Conservation (phyloP, 2,888 invertebrate species). For the Heteropelma amictum region DNA sequence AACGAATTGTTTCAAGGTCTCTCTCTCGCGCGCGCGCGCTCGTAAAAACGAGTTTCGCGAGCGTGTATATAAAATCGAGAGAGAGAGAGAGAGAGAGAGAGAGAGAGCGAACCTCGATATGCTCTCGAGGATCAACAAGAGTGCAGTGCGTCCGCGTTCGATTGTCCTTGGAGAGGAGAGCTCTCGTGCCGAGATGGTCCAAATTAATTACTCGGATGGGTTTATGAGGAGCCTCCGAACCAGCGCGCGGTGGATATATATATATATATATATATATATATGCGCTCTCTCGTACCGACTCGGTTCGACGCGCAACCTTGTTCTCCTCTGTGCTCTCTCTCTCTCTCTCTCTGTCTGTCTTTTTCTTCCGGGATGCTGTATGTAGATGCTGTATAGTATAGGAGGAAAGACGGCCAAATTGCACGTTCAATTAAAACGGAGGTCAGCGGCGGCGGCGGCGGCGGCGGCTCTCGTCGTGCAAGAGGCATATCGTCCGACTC, state of each 20-base stretch:
- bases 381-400: not conserved
- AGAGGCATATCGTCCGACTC: no score
- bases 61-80: slow-evolving; percentile 31
- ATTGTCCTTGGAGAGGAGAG: slow-evolving; percentile 45
- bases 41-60: slow-evolving; percentile 50
- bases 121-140: not conserved
- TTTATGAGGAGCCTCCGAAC: slow-evolving; percentile 49
- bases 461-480: no score
- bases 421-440: slow-evolving; percentile 53
- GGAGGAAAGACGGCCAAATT: slow-evolving; percentile 32
- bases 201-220: slow-evolving; percentile 57
- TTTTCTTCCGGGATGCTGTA: slow-evolving; percentile 30
- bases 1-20: slow-evolving; percentile 44
- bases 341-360: not conserved
- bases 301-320: slow-evolving; percentile 7
- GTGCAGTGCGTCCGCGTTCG: slow-evolving; percentile 29
- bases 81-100: slow-evolving; percentile 17
- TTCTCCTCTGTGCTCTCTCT: not conserved
- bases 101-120: slow-evolving; percentile 1
- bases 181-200: slow-evolving; percentile 51
- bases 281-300: slow-evolving; percentile 27
- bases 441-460: no score
- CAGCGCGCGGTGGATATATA: no score
- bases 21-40: slow-evolving; percentile 29
- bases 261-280: no score